Conservation (phyloP, 1,140 invertebrate species). For the Achatina immaculata region DNA sequence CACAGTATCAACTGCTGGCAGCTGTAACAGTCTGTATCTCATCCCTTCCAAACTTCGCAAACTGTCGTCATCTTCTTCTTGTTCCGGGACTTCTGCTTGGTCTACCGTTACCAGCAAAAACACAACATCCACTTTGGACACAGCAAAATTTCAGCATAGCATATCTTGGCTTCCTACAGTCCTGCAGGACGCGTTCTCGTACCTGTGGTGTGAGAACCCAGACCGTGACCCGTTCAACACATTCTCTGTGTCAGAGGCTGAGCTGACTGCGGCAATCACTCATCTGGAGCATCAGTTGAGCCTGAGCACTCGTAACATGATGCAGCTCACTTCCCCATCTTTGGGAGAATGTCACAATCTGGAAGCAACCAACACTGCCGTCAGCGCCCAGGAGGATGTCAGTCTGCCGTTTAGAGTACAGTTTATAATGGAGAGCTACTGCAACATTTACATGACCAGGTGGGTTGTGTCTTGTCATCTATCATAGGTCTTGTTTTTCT, state of each 20-base stretch:
- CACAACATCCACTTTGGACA: neutral
- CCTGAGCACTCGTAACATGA: slow-evolving; percentile 22
- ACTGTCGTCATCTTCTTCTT: slow-evolving; percentile 27
- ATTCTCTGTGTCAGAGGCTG: slow-evolving; percentile 66
- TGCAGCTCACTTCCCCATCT: neutral
- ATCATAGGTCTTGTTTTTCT: neutral
- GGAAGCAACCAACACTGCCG: neutral
- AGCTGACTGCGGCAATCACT: slow-evolving; percentile 62
- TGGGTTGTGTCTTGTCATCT: slow-evolving; percentile 36
- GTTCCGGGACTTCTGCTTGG: slow-evolving; percentile 24
- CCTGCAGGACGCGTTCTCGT: slow-evolving; percentile 44
- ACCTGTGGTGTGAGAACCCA: slow-evolving; percentile 66
- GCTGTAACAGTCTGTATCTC: slow-evolving; percentile 35
- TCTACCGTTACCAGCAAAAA: slow-evolving; percentile 12
- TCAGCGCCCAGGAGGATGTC: neutral
- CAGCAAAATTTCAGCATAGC: neutral
- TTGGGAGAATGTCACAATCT: neutral
- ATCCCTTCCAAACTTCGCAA: slow-evolving; percentile 44
- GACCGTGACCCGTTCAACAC: slow-evolving; percentile 65
- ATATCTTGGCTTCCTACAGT: slow-evolving; percentile 15
- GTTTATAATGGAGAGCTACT: slow-evolving; percentile 67
- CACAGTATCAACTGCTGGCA: slow-evolving; percentile 31
- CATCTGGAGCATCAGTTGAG: slow-evolving; percentile 62
- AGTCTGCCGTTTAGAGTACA: slow-evolving; percentile 56
- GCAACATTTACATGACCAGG: slow-evolving; percentile 64